Evolutionary conservation across 2,888 invertebrate species (phyloP), one percentile per base, ranked within the genome.

Genomic region (Seira musarum): DNA sequence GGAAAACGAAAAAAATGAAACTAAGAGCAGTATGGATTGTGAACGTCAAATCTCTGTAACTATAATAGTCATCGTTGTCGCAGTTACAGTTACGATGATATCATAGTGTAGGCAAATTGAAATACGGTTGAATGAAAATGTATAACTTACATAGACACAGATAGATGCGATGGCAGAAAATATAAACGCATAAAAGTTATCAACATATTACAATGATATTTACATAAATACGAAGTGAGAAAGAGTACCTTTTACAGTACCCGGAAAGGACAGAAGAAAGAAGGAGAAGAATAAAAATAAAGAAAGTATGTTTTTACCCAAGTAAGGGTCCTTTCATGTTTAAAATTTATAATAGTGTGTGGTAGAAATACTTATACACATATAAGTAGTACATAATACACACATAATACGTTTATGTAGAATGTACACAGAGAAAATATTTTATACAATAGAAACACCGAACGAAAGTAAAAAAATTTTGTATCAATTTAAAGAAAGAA

Each of bases 211-310:
- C 49, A 30, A 49, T 49, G 13, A 40, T n/a, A 40, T 5, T 8
- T 49, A 49, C 15, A n/a, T n/a, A n/a, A 2, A 49, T n/a, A 49
- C 15, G 13, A 49, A 13, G 49, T 49, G 49, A 49, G 49, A 13
- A 8, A 30, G 2, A 49, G 49, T 49, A 49, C 49, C 15, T 49
- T 3, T 49, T 49, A 49, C 15, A 8, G 49, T 49, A 49, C 49
- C 15, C 70, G 70, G 82, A 82, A 84, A 84, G 83, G 85, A 85
- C 83, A 85, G 85, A 83, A 83, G 85, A 85, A 85, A 84, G 85
- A 85, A 85, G 85, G 69, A 85, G 84, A 81, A 49, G 75, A 82
- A 82, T 74, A 82, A 82, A 82, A 82, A 30, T 15, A 35, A 66
- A 49, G 49, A 49, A n/a, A 8, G 2, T 30, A 8, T 30, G 15